Evolutionary conservation across 2,797 vertebrate genomes (phyloP).

Genomic region (Huso huso): DNA sequence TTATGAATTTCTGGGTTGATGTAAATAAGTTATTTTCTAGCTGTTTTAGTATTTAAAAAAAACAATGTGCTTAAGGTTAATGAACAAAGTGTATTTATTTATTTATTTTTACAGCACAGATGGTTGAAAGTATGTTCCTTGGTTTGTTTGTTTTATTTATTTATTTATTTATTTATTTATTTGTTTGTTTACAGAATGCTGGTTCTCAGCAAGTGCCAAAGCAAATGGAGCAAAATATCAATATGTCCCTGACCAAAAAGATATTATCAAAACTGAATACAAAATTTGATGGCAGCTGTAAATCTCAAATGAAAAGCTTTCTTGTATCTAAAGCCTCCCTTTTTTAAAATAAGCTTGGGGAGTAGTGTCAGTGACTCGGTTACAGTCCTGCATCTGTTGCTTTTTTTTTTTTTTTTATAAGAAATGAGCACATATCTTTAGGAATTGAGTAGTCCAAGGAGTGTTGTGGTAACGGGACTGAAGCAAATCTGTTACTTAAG

Average conservation of each 20-base stretch:
- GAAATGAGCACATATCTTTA: constrained; percentile 33
- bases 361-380: constrained; percentile 27
- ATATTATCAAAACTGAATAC: too few relatives aligned
- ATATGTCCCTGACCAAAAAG: too few relatives aligned
- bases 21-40: too few relatives aligned
- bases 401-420: constrained; percentile 27
- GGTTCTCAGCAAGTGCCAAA: constrained; percentile 42
- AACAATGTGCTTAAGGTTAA: too few relatives aligned
- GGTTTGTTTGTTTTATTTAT: too few relatives aligned
- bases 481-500: constrained; percentile 1
- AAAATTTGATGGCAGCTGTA: constrained; percentile 45
- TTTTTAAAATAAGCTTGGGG: constrained; percentile 30
- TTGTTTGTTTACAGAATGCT: constrained; percentile 38
- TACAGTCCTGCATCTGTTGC: constrained; percentile 28
- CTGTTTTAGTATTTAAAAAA: too few relatives aligned
- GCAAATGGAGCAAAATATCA: constrained; percentile 44
- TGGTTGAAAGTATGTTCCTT: too few relatives aligned
- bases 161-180: too few relatives aligned
- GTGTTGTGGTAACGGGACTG: constrained; percentile 11
- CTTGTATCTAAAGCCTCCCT: constrained; percentile 30
- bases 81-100: too few relatives aligned
- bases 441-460: constrained; percentile 11
- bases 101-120: too few relatives aligned
- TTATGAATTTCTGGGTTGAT: too few relatives aligned
- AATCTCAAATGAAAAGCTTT: constrained; percentile 42